phyloP scores from a whole-genome alignment of 2,113 vertebrate species.

The Rattus norvegicus region DNA sequence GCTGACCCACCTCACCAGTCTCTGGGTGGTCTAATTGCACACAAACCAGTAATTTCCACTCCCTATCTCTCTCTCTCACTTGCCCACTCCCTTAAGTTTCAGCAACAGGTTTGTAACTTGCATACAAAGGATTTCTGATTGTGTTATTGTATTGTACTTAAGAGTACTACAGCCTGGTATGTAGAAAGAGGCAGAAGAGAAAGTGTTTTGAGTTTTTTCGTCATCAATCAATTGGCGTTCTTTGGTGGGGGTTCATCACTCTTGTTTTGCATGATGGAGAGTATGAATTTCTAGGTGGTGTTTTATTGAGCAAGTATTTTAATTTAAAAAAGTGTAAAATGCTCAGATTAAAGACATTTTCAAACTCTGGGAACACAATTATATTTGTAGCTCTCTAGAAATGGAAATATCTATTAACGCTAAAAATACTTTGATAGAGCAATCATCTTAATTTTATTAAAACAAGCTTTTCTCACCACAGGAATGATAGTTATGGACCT shows the following conservation, averaged over 20 bases:
- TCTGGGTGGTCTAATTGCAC: conserved; percentile 16
- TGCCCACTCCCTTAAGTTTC: neutral
- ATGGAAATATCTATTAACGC: conserved; percentile 74
- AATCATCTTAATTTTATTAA: conserved; percentile 85
- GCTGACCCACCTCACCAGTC: neutral
- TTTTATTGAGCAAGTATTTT: conserved; percentile 61
- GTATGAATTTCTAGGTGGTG: conserved; percentile 39
- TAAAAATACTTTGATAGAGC: conserved; percentile 77
- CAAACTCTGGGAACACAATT: conserved; percentile 60
- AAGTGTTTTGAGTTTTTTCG: neutral
- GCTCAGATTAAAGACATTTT: conserved; percentile 50
- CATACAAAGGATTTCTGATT: neutral
- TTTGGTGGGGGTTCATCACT: conserved; percentile 15
- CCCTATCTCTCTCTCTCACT: neutral
- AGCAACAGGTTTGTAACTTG: neutral
- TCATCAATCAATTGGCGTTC: neutral
- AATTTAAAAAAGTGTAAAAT: conserved; percentile 22
- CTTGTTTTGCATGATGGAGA: neutral
- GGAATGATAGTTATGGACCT: conserved; percentile 80
- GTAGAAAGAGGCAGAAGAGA: neutral
- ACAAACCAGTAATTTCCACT: conserved; percentile 16
- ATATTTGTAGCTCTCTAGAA: conserved; percentile 69
- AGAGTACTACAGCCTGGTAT: neutral
- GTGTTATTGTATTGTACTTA: neutral
- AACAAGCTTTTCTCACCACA: conserved; percentile 81